phyloP scores from a whole-genome alignment of 2,888 invertebrate species.

The Cremastinae sp. region DNA sequence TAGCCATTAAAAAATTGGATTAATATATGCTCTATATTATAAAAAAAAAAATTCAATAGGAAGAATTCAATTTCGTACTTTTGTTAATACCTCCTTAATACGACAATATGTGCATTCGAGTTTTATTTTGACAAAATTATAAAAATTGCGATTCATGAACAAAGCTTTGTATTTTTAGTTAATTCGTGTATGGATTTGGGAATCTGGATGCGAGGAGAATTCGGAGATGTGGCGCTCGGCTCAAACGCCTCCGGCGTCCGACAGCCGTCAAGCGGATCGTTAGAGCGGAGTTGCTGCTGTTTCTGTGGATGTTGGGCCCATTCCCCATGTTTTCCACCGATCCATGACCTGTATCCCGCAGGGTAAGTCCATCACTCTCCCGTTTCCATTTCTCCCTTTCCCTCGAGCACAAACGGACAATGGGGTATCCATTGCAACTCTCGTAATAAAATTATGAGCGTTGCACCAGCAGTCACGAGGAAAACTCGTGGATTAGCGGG shows the following conservation, averaged over 20 bases:
- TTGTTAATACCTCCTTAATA: too few species aligned
- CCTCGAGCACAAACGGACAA: constrained; percentile 2
- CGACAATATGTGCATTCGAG: too few species aligned
- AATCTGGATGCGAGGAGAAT: not conserved
- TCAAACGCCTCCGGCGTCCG: constrained; percentile 52
- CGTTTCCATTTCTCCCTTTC: constrained; percentile 17
- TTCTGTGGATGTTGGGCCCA: constrained; percentile 19
- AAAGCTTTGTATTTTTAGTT: too few species aligned
- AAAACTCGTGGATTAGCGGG: constrained; percentile 50
- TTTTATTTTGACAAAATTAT: too few species aligned
- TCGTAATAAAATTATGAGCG: constrained; percentile 56
- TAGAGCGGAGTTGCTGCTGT: constrained; percentile 49
- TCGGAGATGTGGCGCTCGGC: constrained; percentile 29
- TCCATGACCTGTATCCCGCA: constrained; percentile 52
- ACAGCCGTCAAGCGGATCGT: constrained; percentile 61
- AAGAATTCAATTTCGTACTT: too few species aligned
- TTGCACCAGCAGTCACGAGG: constrained; percentile 60
- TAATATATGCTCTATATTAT: too few species aligned
- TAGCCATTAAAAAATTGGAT: too few species aligned
- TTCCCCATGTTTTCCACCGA: constrained; percentile 45
- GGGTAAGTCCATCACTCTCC: constrained; percentile 39
- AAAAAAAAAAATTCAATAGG: too few species aligned
- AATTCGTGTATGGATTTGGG: not conserved
- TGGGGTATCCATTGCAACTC: constrained; percentile 50
- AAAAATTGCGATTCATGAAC: too few species aligned